Base-by-base conservation (phyloP, 2,113 vertebrate genomes). In the Gymnogyps californianus region DNA sequence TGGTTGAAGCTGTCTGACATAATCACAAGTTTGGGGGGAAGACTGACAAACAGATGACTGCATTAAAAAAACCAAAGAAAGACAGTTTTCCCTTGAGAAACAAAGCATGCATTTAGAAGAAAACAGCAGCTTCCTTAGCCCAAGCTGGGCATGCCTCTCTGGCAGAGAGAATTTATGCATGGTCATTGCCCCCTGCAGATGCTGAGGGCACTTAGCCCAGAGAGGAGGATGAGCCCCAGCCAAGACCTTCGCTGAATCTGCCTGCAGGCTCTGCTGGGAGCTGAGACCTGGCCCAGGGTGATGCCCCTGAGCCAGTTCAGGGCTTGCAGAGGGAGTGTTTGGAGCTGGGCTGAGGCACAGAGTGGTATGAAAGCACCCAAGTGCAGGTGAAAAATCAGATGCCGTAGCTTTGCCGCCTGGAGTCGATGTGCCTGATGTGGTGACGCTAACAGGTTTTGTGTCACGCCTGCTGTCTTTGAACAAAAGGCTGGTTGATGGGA, bases 341-440 rank as follows among this genome's bases (percentile, higher is more conserved):
- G 1, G 66, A 70, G 59, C 40, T 54, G 61, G 49, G 31, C 65
- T 66, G 78, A 57, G 64, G 57, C 42, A 82, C 34, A 52, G 31
- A 40, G 12, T 6, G 1, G 11, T 38, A 26, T 26, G 55, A 88
- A 36, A 79, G 61, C 38, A 42, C 46, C 16, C 65, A 19, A 38
- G 12, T 10, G 31, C 36, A 21, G 25, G 38, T 54, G 51, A 40
- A 75, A 87, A 88, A 67, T 49, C 59, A 54, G 55, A 67, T 22
- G 9, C 26, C 0, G 0, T 61, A 2, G 1, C 32, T 71, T 75
- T 67, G 83, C 42, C 0, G 0, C 36, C 12, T 12, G 64, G 77
- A 78, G 40, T 47, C 36, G 25, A 7, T 2, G 57, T 20, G 49
- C 22, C 22, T 13, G 32, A 67, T 21, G 38, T 77, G 52, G 44